Conservation (phyloP, 2,888 invertebrate species). For the Torymus texanus region DNA sequence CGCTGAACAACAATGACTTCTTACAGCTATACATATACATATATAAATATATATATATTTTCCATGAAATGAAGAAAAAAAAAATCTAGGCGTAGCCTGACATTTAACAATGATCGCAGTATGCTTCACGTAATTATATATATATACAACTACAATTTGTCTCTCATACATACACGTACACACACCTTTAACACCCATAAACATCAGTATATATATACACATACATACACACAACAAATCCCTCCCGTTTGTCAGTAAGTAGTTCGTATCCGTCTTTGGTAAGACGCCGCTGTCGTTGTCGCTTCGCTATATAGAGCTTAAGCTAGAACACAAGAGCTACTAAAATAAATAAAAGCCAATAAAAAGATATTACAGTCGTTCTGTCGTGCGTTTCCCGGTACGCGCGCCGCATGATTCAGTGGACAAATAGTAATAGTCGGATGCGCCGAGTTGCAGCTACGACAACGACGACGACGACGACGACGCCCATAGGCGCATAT, state of each 20-base stretch:
- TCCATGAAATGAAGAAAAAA: not conserved
- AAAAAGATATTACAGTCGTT: too few species aligned
- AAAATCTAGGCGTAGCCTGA: not conserved
- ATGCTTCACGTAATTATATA: too few species aligned
- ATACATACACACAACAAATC: too few species aligned
- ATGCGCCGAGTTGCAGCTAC: constrained; percentile 8
- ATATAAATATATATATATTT: constrained; percentile 22
- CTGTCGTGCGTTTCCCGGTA: too few species aligned
- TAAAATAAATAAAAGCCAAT: too few species aligned
- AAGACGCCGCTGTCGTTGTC: not conserved
- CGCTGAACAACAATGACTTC: constrained; percentile 10
- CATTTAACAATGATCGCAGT: not conserved
- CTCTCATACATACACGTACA: not conserved
- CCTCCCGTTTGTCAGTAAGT: not conserved
- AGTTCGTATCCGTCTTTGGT: constrained; percentile 33
- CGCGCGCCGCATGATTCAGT: too few species aligned
- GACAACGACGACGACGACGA: not conserved
- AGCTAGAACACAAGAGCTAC: too few species aligned
- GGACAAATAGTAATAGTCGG: too few species aligned
- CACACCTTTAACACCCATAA: not conserved
- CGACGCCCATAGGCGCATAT: not conserved
- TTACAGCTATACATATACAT: not conserved
- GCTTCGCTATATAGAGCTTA: not conserved
- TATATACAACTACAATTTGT: not conserved
- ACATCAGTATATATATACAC: too few species aligned